These are phyloP conservation scores for Volucella bombylans DNA, from an alignment of 2,888 invertebrate species.

Conservation along the genomic window DNA sequence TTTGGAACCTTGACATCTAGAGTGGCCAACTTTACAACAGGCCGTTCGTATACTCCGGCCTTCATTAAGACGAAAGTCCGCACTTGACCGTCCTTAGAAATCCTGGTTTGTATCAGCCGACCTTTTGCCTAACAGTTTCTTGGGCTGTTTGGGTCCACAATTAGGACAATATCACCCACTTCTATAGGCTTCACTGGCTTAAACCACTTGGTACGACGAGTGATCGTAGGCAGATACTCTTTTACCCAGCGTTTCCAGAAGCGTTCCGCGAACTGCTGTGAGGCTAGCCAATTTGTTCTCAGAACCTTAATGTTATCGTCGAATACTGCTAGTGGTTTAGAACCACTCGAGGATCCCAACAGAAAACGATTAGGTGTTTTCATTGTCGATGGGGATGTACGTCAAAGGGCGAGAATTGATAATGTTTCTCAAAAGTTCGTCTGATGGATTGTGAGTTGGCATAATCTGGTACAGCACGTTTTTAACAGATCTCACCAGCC, in stretches of 20 bases:
- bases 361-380: constrained; percentile 69
- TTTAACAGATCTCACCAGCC: too few relatives aligned
- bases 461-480: not conserved
- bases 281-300: too few relatives aligned
- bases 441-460: too few relatives aligned
- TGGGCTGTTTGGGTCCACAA: constrained; percentile 38
- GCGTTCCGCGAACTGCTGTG: not conserved
- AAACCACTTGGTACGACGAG: constrained; percentile 63
- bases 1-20: too few relatives aligned
- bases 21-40: too few relatives aligned
- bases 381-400: constrained; percentile 21
- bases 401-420: constrained; percentile 40
- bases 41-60: too few relatives aligned
- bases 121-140: constrained; percentile 7
- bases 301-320: not conserved
- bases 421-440: too few relatives aligned
- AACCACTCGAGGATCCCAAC: not conserved
- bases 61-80: too few relatives aligned
- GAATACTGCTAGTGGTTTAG: constrained; percentile 3
- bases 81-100: too few relatives aligned
- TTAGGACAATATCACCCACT: constrained; percentile 57
- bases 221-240: constrained; percentile 72
- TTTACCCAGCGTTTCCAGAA: constrained; percentile 73
- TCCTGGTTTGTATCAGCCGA: too few relatives aligned
- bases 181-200: constrained; percentile 2